Conservation (phyloP, 1,140 invertebrate species). For the Drosophila grimshawi region DNA sequence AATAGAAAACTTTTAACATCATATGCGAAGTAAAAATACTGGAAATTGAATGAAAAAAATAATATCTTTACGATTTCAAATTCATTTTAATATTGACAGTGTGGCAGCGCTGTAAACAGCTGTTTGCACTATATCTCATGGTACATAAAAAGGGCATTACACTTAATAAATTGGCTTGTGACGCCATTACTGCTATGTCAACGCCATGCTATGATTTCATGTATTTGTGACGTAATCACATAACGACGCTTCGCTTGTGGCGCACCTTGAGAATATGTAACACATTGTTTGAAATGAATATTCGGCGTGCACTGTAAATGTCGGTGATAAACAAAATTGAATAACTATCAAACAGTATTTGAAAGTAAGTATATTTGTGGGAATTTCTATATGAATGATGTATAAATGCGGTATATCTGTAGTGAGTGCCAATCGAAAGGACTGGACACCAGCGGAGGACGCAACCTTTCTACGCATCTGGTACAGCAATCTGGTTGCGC, state of each 20-base stretch:
- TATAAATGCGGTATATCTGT: background rate
- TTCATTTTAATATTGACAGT: background rate
- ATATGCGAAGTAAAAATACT: conserved; percentile 9
- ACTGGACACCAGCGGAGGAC: conserved; percentile 16
- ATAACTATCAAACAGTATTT: background rate
- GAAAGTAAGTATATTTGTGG: background rate
- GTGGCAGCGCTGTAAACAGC: conserved; percentile 8
- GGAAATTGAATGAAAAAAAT: conserved; percentile 1
- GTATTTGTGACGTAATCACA: background rate
- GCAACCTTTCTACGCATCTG: conserved; percentile 16
- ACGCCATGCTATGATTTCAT: too few species aligned
- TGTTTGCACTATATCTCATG: background rate
- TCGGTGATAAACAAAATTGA: background rate
- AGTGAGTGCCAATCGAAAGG: conserved; percentile 4
- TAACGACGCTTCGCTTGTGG: background rate
- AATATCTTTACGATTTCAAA: background rate
- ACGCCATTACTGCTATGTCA: background rate
- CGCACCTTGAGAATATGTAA: background rate
- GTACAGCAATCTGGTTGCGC: conserved; percentile 1
- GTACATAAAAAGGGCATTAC: background rate
- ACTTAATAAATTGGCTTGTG: background rate
- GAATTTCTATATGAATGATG: background rate
- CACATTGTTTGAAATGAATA: conserved; percentile 5
- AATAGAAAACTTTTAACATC: conserved; percentile 3
- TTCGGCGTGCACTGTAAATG: background rate